phyloP scores from a whole-genome alignment of 1,140 invertebrate species.

The Venturia canescens region DNA sequence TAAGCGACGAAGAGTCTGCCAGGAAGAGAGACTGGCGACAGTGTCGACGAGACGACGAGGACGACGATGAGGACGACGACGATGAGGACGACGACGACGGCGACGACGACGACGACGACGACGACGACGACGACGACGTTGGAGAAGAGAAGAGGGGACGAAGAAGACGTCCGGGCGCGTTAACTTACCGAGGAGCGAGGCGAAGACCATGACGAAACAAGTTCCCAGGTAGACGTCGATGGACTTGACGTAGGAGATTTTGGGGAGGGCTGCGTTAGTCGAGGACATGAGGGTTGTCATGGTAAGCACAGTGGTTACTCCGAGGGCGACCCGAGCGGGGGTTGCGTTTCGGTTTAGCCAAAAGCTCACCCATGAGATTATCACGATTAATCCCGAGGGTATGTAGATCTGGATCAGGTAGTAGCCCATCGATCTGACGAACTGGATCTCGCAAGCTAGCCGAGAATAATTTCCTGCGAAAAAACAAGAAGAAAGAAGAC shows the following conservation, averaged over 20 bases:
- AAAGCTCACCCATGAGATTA: conserved; percentile 99
- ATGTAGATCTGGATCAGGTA: conserved; percentile 99
- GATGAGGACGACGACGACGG: conserved; percentile 65
- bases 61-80: not conserved
- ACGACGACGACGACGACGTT: not conserved
- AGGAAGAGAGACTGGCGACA: conserved; percentile 8
- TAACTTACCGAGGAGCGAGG: conserved; percentile 92
- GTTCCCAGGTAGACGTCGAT: conserved; percentile 99
- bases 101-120: conserved; percentile 94
- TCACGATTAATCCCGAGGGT: conserved; percentile 98
- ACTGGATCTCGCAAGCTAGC: conserved; percentile 97
- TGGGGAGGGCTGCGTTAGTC: conserved; percentile 97
- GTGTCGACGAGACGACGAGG: not conserved
- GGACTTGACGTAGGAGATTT: conserved; percentile 99
- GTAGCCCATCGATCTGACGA: conserved; percentile 98
- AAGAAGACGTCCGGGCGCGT: conserved; percentile 46
- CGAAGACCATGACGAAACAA: conserved; percentile 99
- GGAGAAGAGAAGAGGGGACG: conserved; percentile 32
- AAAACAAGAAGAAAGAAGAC: conserved; percentile 56
- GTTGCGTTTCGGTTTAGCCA: conserved; percentile 97
- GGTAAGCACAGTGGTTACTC: conserved; percentile 98
- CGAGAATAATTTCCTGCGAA: conserved; percentile 97
- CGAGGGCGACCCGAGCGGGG: conserved; percentile 96
- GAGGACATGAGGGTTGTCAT: conserved; percentile 99
- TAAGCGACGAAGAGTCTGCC: not conserved